A percentile compares a stretch with the other conserved stretches of the same genome.
Conservation (phyloP, 2,888 invertebrate genomes). For the Trisateles emortualis region DNA sequence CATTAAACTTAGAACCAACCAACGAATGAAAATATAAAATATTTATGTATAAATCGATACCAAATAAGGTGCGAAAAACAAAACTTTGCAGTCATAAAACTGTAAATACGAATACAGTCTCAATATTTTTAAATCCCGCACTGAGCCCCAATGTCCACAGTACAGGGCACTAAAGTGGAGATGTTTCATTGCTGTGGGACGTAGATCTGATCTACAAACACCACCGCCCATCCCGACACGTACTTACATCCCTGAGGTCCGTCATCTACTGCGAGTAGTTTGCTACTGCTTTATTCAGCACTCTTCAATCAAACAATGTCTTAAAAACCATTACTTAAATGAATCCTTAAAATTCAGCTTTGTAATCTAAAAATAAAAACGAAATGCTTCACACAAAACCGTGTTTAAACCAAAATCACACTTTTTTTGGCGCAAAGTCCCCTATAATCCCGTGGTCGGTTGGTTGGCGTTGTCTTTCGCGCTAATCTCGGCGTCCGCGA, state of each 20-base stretch:
- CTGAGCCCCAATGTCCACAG: neutral
- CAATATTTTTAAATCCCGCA: neutral
- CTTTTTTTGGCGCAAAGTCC: constrained; percentile 10
- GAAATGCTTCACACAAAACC: constrained; percentile 1
- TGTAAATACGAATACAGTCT: neutral
- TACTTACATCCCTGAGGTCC: constrained; percentile 9
- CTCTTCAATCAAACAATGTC: too few species aligned
- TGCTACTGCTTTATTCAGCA: too few species aligned
- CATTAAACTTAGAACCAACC: too few species aligned
- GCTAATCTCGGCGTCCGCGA: constrained; percentile 5
- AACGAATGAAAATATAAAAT: too few species aligned
- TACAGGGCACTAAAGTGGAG: neutral
- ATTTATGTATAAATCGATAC: too few species aligned
- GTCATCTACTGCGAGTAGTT: neutral
- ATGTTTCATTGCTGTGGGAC: neutral
- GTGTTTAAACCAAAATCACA: constrained; percentile 3
- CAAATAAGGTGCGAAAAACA: neutral
- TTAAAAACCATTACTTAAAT: too few species aligned
- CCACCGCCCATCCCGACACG: constrained; percentile 5
- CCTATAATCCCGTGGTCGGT: constrained; percentile 19
- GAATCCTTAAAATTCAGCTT: too few species aligned
- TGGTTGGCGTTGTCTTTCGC: constrained; percentile 8
- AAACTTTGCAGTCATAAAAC: neutral
- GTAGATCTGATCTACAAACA: neutral
- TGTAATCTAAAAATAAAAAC: too few species aligned